These are phyloP conservation scores for Crossoptilon crossoptilon DNA, from an alignment of 2,797 vertebrate genomes.

Conservation along the genomic window DNA sequence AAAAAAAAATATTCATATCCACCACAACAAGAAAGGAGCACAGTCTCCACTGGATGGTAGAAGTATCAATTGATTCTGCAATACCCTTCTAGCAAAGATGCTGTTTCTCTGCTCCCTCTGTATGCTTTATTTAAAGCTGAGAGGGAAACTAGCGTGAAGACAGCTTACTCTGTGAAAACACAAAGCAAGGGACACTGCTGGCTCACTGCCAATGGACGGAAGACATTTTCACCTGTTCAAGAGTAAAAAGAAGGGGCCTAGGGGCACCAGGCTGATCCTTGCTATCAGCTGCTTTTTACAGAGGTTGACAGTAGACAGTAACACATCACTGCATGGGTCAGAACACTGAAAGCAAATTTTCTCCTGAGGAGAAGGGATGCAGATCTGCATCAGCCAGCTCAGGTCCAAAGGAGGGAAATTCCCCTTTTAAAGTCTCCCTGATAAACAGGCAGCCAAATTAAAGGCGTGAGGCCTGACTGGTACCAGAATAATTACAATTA, in stretches of 20 bases:
- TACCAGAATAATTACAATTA: not conserved
- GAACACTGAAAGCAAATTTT: not conserved
- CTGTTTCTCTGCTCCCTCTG: not conserved
- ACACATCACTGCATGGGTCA: not conserved
- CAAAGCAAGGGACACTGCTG: not conserved
- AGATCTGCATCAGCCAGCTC: not conserved
- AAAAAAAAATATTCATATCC: not conserved
- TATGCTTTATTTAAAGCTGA: not conserved
- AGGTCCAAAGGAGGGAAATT: not conserved
- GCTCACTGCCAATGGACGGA: not conserved
- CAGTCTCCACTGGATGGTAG: not conserved
- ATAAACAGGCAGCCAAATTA: not conserved
- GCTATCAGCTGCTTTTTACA: not conserved
- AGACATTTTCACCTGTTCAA: not conserved
- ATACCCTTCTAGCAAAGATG: not conserved
- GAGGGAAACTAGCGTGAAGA: not conserved
- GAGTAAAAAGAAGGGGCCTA: not conserved
- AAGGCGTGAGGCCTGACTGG: not conserved
- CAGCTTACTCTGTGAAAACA: not conserved
- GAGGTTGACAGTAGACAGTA: not conserved
- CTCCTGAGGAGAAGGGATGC: not conserved
- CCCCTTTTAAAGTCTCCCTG: not conserved
- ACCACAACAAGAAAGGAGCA: not conserved
- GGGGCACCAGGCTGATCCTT: not conserved
- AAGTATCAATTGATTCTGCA: fast-evolving